Evolutionary conservation across 2,113 vertebrate genomes (phyloP).

Genomic region (Euleptes europaea): DNA sequence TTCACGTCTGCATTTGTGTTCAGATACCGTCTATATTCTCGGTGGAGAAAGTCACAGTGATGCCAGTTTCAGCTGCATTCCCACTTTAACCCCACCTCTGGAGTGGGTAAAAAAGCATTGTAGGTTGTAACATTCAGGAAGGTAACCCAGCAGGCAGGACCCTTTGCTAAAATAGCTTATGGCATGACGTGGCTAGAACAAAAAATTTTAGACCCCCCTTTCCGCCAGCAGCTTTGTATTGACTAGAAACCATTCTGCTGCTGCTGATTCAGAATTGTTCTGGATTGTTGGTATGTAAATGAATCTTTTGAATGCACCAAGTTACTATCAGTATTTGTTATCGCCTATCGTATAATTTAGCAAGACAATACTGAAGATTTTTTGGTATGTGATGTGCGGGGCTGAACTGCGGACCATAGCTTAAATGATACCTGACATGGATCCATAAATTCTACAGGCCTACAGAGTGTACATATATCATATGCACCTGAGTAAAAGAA

Average conservation of each 20-base stretch:
- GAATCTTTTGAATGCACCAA: conserved; percentile 50
- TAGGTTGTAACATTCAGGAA: conserved; percentile 56
- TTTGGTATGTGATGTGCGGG: conserved; percentile 59
- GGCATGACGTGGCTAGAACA: conserved; percentile 53
- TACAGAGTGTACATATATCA: conserved; percentile 53
- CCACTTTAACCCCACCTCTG: conserved; percentile 44
- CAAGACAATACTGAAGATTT: conserved; percentile 20
- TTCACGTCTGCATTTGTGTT: conserved; percentile 55
- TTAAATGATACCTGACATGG: conserved; percentile 48
- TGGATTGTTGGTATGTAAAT: conserved; percentile 46
- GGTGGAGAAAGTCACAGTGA: conserved; percentile 77
- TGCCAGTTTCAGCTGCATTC: conserved; percentile 64
- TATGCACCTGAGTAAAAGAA: conserved; percentile 72
- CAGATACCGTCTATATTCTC: conserved; percentile 64
- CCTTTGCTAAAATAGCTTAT: conserved; percentile 46
- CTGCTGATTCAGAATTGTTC: conserved; percentile 29
- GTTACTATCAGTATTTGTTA: conserved; percentile 15
- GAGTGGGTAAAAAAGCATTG: conserved; percentile 31
- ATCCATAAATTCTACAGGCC: conserved; percentile 49
- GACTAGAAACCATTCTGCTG: conserved; percentile 58
- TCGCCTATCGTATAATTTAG: conserved; percentile 50
- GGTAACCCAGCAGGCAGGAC: conserved; percentile 61
- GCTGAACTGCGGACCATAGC: conserved; percentile 55
- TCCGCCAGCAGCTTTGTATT: conserved; percentile 54
- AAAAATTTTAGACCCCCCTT: conserved; percentile 46